phyloP scores from a whole-genome alignment of 2,888 invertebrate species.

The Apantesis nais region DNA sequence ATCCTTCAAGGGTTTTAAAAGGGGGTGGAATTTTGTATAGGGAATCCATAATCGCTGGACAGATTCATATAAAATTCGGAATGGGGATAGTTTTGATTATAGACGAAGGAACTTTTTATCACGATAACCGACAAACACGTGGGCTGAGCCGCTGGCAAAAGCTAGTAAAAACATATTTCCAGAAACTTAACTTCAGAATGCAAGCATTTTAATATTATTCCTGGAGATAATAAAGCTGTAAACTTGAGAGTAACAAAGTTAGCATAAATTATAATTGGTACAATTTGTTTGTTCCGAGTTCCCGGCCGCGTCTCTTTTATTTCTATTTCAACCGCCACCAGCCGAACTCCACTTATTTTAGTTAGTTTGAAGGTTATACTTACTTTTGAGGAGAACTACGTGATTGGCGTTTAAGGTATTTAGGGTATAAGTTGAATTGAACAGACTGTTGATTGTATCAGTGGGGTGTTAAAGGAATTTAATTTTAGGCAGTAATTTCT shows the following conservation, averaged over 20 bases:
- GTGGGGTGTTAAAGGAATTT: background rate
- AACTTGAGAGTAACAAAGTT: background rate
- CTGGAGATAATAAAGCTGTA: slow-evolving; percentile 10
- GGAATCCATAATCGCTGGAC: too few relatives aligned
- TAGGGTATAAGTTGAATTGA: background rate
- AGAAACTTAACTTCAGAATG: background rate
- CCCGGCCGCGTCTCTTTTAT: background rate
- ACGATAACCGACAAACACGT: too few relatives aligned
- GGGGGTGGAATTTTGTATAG: too few relatives aligned
- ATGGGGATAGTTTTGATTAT: too few relatives aligned
- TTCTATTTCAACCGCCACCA: slow-evolving; percentile 1
- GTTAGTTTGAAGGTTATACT: background rate
- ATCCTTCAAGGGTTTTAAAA: too few relatives aligned
- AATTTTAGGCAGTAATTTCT: too few relatives aligned
- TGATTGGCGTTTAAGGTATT: background rate
- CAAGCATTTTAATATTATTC: background rate
- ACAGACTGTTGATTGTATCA: background rate
- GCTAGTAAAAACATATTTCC: background rate
- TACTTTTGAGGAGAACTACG: background rate
- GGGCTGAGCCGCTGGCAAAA: too few relatives aligned
- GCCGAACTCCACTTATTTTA: background rate
- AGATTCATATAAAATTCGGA: too few relatives aligned
- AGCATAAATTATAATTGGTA: slow-evolving; percentile 19
- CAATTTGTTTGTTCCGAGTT: slow-evolving; percentile 16
- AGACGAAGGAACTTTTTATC: too few relatives aligned